Evolutionary conservation across 2,113 vertebrate genomes (phyloP).

Genomic region (Eulemur rufifrons): DNA sequence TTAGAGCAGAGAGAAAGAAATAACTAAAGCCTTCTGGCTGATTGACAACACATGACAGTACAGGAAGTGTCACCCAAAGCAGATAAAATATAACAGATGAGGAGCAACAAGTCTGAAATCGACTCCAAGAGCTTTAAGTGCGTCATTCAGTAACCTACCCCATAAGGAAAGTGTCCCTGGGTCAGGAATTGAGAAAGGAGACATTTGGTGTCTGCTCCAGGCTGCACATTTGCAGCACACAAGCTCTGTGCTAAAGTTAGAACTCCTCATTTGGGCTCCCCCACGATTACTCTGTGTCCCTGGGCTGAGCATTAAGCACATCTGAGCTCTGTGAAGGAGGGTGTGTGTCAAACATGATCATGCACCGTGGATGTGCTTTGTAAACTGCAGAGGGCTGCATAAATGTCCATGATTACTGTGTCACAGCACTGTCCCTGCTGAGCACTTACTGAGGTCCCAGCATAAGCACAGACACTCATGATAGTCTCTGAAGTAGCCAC

Average conservation of each 20-base stretch:
- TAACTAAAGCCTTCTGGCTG: not conserved
- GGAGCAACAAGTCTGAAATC: conserved; percentile 18
- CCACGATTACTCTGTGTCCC: not conserved
- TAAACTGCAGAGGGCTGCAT: conserved; percentile 35
- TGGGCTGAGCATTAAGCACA: not conserved
- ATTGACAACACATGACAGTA: not conserved
- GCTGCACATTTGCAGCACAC: conserved; percentile 8
- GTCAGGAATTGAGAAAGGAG: conserved; percentile 53
- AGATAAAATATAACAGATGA: conserved; percentile 46
- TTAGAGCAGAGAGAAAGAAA: conserved; percentile 21
- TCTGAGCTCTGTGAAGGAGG: not conserved
- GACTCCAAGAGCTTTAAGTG: conserved; percentile 14
- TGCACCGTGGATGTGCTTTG: not conserved
- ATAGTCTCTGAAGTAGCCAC: not conserved
- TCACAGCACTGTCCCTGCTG: not conserved
- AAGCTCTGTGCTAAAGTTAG: not conserved
- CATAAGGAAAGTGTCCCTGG: not conserved
- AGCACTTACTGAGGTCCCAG: not conserved
- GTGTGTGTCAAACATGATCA: not conserved
- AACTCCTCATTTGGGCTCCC: not conserved
- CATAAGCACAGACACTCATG: not conserved
- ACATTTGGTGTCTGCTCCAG: conserved; percentile 29
- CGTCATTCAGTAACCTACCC: not conserved
- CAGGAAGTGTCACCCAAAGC: not conserved
- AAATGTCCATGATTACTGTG: not conserved